A percentile compares a stretch with the other conserved stretches of the same genome.
Conservation (phyloP, 2,113 vertebrate genomes). For the Rhabdornis inornatus region DNA sequence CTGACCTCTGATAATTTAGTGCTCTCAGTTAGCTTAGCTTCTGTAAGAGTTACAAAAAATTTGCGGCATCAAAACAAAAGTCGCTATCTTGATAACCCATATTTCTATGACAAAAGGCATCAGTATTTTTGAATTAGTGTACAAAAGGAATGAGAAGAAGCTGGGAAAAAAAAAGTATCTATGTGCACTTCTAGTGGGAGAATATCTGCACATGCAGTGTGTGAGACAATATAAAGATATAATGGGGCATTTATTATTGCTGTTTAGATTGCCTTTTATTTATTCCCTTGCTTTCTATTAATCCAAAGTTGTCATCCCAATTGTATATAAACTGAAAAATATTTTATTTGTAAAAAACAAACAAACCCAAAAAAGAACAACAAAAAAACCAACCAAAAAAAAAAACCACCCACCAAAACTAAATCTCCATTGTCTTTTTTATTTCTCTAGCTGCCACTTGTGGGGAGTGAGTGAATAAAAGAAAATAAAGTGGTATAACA, state of each 20-base stretch:
- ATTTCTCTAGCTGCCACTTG: background rate
- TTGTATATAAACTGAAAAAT: background rate
- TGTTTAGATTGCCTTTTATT: background rate
- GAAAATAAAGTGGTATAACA: background rate
- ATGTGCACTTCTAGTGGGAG: background rate
- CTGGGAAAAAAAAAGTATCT: background rate
- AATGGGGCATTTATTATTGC: background rate
- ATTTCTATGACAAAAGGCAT: background rate
- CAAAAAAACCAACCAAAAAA: background rate
- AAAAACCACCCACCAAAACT: background rate
- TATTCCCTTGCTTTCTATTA: background rate
- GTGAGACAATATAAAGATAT: background rate
- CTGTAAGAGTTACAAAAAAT: background rate
- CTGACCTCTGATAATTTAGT: background rate
- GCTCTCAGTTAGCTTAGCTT: background rate
- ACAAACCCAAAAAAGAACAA: too few relatives aligned
- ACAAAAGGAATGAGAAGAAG: background rate
- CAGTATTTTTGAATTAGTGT: background rate
- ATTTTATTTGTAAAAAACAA: background rate
- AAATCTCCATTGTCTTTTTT: accelerated
- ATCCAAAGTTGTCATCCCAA: background rate
- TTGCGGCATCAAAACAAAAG: background rate
- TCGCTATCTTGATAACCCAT: background rate
- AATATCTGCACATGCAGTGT: background rate
- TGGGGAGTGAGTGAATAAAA: background rate